phyloP scores from a whole-genome alignment of 2,888 invertebrate species.

The Therioaphis trifolii region DNA sequence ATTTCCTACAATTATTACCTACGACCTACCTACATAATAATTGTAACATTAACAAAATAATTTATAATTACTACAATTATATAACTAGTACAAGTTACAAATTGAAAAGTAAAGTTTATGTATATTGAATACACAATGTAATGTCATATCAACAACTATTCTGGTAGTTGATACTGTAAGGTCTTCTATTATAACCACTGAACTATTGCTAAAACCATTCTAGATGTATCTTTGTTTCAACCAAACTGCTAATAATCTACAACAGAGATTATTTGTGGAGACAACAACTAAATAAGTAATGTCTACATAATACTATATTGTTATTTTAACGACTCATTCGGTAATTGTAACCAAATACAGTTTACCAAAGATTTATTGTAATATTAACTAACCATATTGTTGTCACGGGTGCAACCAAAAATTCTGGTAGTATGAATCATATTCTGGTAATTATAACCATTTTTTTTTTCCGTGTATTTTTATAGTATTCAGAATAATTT shows the following conservation, averaged over 20 bases:
- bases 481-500: too few species aligned
- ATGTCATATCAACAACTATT: constrained; percentile 8
- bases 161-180: not conserved
- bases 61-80: not conserved
- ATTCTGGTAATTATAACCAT: constrained; percentile 19
- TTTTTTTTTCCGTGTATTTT: constrained; percentile 20
- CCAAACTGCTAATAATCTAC: constrained; percentile 7
- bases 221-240: constrained; percentile 1
- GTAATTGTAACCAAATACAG: constrained; percentile 12
- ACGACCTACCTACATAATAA: not conserved
- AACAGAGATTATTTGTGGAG: not conserved
- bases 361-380: constrained; percentile 19
- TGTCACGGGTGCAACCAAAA: constrained; percentile 27
- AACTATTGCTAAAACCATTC: too few species aligned
- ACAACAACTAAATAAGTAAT: constrained; percentile 17
- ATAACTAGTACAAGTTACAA: constrained; percentile 2
- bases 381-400: constrained; percentile 20
- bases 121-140: not conserved
- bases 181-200: not conserved
- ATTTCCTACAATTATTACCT: too few species aligned
- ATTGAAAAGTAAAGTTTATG: constrained; percentile 6
- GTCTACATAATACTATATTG: not conserved
- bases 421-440: constrained; percentile 29
- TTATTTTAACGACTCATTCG: constrained; percentile 4
- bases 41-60: constrained; percentile 4